Conservation (phyloP, 2,888 invertebrate species). For the Smittia sp. region DNA sequence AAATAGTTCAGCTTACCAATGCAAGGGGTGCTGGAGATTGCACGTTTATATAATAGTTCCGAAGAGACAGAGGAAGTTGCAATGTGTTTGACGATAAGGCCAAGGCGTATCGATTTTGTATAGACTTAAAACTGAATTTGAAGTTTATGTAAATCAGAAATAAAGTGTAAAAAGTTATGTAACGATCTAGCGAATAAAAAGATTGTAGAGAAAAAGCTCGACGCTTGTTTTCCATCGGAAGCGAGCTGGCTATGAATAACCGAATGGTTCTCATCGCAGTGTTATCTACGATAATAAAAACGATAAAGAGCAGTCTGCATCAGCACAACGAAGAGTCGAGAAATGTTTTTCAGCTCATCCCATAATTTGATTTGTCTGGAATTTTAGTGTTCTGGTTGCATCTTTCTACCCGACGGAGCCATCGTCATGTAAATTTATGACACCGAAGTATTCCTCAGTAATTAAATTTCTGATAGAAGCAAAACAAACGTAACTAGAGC, state of each 20-base stretch:
- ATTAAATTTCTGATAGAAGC: constrained; percentile 2
- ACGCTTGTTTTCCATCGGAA: too few species aligned
- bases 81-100: neutral
- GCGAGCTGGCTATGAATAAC: too few species aligned
- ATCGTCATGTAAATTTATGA: constrained; percentile 2
- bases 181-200: too few species aligned
- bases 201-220: too few species aligned
- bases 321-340: neutral
- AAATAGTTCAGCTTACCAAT: neutral
- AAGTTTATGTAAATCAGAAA: neutral
- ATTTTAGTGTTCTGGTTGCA: neutral
- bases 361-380: neutral
- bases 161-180: neutral
- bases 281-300: too few species aligned
- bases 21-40: neutral
- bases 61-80: too few species aligned
- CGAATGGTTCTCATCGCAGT: too few species aligned
- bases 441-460: neutral
- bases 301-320: too few species aligned
- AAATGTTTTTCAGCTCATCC: neutral
- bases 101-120: neutral
- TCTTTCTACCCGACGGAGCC: neutral
- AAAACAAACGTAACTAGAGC: neutral
- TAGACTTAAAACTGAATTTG: neutral
- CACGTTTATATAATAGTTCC: too few species aligned